phyloP scores from a whole-genome alignment of 2,113 vertebrate genomes.

The Lynx canadensis region DNA sequence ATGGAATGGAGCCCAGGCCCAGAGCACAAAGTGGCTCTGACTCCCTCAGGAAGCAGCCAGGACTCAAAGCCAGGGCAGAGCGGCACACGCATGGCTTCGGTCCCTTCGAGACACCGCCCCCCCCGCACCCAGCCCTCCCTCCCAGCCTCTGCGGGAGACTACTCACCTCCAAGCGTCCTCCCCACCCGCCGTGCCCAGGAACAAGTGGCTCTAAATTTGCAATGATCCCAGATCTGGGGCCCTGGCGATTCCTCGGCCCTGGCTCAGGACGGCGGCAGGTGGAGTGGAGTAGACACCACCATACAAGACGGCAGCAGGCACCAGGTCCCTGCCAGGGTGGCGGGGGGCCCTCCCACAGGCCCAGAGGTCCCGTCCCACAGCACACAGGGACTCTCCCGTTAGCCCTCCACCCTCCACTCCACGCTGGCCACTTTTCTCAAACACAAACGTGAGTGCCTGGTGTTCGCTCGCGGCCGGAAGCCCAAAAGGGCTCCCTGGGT shows the following conservation, averaged over 20 bases:
- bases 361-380: background rate
- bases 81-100: fast-evolving
- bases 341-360: background rate
- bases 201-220: too few relatives aligned
- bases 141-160: background rate
- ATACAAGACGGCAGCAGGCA: background rate
- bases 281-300: too few relatives aligned
- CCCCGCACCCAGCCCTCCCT: background rate
- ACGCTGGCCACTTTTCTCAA: background rate
- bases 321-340: fast-evolving
- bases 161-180: fast-evolving
- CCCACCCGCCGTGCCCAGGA: fast-evolving
- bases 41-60: background rate
- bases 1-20: background rate
- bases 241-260: background rate
- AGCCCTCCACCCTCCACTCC: background rate
- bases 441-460: background rate
- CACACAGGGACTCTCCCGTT: fast-evolving
- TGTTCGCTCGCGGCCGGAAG: background rate
- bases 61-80: too few relatives aligned
- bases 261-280: fast-evolving
- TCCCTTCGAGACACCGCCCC: background rate
- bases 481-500: background rate
- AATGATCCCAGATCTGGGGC: background rate
- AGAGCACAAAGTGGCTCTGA: background rate